Conservation (phyloP, 2,797 vertebrate genomes). For the Acrossocheilus wenchowensis region DNA sequence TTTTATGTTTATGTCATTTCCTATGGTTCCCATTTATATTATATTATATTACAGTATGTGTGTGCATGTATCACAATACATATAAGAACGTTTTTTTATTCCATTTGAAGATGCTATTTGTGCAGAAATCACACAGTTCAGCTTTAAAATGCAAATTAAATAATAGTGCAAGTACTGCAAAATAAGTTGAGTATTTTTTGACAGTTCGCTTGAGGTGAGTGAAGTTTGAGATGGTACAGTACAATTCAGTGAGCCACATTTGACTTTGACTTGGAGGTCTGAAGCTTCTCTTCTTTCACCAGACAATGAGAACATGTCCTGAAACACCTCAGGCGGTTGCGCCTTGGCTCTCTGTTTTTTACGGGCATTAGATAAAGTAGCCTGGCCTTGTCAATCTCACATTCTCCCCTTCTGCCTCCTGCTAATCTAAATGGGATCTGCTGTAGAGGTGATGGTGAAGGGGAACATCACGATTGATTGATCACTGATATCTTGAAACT, state of each 20-base stretch:
- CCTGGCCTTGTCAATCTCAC: constrained; percentile 67
- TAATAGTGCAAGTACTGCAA: background rate
- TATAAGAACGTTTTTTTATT: background rate
- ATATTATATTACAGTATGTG: background rate
- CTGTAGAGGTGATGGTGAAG: constrained; percentile 41
- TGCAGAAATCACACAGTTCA: background rate
- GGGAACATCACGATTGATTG: constrained; percentile 34
- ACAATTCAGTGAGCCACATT: background rate
- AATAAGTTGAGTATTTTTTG: background rate
- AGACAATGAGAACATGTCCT: constrained; percentile 42
- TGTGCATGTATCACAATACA: no score
- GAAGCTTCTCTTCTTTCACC: constrained; percentile 12
- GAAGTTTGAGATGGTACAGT: background rate
- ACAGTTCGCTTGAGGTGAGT: background rate
- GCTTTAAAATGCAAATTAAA: background rate
- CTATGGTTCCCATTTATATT: no score
- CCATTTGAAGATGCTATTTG: background rate
- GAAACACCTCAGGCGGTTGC: constrained; percentile 50
- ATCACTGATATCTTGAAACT: constrained; percentile 36
- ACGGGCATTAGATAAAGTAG: constrained; percentile 73
- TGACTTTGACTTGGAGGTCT: constrained; percentile 8
- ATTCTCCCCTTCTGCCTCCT: constrained; percentile 41
- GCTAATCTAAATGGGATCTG: constrained; percentile 79
- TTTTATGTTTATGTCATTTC: no score
- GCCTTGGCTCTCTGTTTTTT: constrained; percentile 67